Evolutionary conservation across 2,113 vertebrate species (phyloP).

Genomic region (Bos javanicus): DNA sequence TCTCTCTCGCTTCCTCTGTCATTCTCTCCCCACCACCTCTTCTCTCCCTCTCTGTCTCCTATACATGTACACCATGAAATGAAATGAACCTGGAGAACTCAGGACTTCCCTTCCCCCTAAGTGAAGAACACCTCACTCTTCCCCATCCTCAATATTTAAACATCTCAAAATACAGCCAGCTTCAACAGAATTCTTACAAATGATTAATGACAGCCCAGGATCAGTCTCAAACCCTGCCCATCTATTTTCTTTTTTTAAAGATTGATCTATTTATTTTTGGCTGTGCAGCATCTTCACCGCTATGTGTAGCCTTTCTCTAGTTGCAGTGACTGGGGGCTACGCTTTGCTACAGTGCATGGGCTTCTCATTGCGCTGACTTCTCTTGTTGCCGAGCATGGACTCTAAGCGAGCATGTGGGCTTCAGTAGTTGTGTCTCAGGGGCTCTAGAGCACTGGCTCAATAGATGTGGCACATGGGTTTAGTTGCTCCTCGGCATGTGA

Average conservation of each 20-base stretch:
- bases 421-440: background rate
- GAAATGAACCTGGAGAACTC: background rate
- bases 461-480: background rate
- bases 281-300: background rate
- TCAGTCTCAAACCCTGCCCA: background rate
- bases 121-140: background rate
- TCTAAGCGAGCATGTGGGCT: background rate
- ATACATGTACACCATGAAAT: background rate
- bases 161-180: background rate
- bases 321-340: rapidly evolving
- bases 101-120: background rate
- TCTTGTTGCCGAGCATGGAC: background rate
- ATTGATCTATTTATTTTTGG: background rate
- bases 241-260: background rate
- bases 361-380: background rate
- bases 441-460: background rate
- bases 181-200: background rate
- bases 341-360: background rate
- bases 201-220: background rate
- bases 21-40: background rate
- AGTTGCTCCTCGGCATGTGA: background rate
- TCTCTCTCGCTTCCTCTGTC: background rate
- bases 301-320: background rate
- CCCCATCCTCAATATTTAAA: background rate
- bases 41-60: background rate